These are phyloP conservation scores for Myotis lucifugus DNA, from an alignment of 2,113 vertebrate species.

Conservation along the genomic window DNA sequence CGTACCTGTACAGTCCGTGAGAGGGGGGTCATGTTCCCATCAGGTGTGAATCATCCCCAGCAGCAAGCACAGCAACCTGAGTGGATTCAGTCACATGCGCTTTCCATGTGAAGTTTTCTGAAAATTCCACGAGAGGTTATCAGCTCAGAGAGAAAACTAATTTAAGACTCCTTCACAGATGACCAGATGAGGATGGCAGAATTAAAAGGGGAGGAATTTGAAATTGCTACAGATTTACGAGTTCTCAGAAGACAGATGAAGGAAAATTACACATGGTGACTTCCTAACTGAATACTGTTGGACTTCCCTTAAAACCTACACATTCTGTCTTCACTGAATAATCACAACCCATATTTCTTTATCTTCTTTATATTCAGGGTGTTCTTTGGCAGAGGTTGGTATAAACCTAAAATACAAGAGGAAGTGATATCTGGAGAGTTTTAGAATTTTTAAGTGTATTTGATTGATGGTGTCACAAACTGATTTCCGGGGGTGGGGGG, in stretches of 20 bases:
- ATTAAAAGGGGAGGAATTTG: neutral
- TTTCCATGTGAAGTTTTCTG: neutral
- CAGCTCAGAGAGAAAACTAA: slow-evolving; percentile 4
- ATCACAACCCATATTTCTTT: neutral
- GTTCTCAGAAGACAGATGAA: neutral
- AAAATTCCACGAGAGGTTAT: neutral
- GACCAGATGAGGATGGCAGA: neutral
- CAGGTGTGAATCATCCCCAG: neutral
- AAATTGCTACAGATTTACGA: neutral
- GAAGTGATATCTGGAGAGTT: neutral
- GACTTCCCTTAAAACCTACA: slow-evolving; percentile 1
- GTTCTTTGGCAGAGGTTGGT: slow-evolving; percentile 4
- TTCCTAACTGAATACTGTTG: neutral
- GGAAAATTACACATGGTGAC: neutral
- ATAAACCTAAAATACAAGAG: neutral
- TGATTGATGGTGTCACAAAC: neutral
- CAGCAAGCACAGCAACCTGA: neutral
- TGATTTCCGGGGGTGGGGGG: neutral
- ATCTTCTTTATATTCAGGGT: neutral
- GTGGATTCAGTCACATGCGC: neutral
- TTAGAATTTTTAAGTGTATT: neutral
- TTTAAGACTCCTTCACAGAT: neutral
- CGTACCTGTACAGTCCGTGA: neutral
- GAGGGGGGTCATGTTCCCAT: neutral
- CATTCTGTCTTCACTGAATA: neutral